These are phyloP conservation scores for Dendronephthya gigantea DNA, from an alignment of 64 coral and sea anemone species.

Conservation along the genomic window DNA sequence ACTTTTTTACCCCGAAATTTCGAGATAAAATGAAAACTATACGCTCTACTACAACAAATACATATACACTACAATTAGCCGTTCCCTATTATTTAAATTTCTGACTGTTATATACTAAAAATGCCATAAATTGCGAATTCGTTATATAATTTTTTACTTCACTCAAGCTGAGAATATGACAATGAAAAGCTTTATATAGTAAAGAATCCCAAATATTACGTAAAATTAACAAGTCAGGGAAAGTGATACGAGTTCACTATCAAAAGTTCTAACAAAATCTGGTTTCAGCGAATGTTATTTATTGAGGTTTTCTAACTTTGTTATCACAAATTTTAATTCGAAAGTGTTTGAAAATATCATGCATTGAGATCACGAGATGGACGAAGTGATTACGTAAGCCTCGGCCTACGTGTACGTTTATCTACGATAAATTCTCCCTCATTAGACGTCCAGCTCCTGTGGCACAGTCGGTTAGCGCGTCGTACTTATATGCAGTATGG, in stretches of 20 bases:
- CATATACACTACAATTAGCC: too few relatives aligned
- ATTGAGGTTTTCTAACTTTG: too few relatives aligned
- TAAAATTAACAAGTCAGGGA: too few relatives aligned
- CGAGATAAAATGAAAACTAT: neutral
- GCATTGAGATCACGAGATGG: neutral
- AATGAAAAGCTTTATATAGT: too few relatives aligned
- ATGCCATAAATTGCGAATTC: neutral
- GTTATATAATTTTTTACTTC: neutral
- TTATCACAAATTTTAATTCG: too few relatives aligned
- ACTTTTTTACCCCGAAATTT: neutral
- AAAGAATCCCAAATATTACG: too few relatives aligned
- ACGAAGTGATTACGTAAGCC: neutral
- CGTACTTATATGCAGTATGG: conserved; percentile 59
- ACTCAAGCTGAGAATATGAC: neutral
- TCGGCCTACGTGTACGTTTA: neutral
- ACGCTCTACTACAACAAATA: neutral
- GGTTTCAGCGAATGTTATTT: neutral
- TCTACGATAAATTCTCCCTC: neutral
- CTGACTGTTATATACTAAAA: too few relatives aligned
- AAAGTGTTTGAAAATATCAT: neutral
- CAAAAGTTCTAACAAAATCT: neutral
- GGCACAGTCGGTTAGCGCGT: conserved; percentile 63
- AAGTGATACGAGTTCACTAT: too few relatives aligned
- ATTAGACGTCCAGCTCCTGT: conserved; percentile 29
- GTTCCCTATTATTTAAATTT: too few relatives aligned